A percentile compares a stretch with the other conserved stretches of the same genome.
Evolutionary conservation across 2,797 vertebrate genomes (phyloP).

Genomic region (Choloepus didactylus): DNA sequence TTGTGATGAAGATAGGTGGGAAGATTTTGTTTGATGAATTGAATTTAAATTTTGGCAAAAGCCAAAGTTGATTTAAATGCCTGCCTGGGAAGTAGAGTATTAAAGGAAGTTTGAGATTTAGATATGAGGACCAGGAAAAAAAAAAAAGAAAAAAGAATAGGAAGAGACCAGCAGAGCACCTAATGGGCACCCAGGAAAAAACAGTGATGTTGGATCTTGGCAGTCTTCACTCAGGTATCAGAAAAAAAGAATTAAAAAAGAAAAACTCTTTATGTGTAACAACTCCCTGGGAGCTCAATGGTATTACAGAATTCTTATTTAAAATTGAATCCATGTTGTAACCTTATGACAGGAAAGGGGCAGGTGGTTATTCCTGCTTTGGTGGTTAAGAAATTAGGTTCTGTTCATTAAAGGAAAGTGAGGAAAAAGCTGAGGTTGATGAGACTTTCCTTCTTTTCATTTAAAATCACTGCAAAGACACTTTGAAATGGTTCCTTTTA

Average conservation of each 20-base stretch:
- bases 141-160: background rate
- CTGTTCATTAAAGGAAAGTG: conserved; percentile 57
- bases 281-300: conserved; percentile 15
- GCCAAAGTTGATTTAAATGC: conserved; percentile 48
- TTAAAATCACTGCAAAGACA: conserved; percentile 5
- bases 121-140: background rate
- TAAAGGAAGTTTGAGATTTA: conserved; percentile 60
- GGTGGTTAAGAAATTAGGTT: conserved; percentile 53
- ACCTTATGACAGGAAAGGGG: conserved; percentile 32
- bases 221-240: background rate
- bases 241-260: conserved; percentile 21
- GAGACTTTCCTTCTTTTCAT: background rate
- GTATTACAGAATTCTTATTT: conserved; percentile 54
- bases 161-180: background rate
- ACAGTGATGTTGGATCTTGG: background rate
- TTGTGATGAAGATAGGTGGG: background rate
- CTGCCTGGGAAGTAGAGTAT: background rate
- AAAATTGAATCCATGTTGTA: conserved; percentile 49
- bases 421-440: background rate
- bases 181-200: background rate
- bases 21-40: conserved; percentile 14
- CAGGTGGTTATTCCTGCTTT: conserved; percentile 3
- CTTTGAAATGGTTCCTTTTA: too few species aligned
- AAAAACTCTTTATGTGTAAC: conserved; percentile 30
- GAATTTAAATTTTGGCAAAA: conserved; percentile 62